Evolutionary conservation across 2,888 invertebrate genomes (phyloP).

Genomic region (Meteorus colon): DNA sequence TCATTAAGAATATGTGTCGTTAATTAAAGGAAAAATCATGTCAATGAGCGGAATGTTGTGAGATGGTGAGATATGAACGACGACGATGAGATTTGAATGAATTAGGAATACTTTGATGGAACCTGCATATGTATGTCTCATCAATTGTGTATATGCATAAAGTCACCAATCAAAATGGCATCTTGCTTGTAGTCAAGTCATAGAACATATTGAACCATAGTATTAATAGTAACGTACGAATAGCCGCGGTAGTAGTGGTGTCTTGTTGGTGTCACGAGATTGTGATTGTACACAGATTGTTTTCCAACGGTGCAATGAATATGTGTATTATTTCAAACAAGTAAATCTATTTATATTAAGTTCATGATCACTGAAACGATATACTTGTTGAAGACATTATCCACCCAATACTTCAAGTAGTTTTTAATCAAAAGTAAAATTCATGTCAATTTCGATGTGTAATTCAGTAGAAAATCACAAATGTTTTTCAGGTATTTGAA

Average conservation of each 20-base stretch:
- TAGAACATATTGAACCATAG: background rate
- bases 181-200: background rate
- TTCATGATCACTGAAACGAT: background rate
- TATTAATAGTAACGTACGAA: background rate
- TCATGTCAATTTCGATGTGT: background rate
- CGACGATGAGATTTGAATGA: too few species aligned
- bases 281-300: background rate
- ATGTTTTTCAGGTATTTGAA: background rate
- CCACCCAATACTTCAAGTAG: background rate
- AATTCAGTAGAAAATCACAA: background rate
- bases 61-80: too few species aligned
- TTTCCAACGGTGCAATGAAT: background rate
- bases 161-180: background rate
- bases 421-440: background rate
- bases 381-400: background rate
- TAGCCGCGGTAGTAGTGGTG: too few species aligned
- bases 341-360: background rate
- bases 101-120: background rate
- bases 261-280: background rate
- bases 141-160: background rate
- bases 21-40: background rate
- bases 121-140: background rate
- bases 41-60: background rate
- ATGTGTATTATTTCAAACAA: background rate
- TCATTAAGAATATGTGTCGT: constrained; percentile 2